These are phyloP conservation scores for Gobiocypris rarus DNA, from an alignment of 2,113 vertebrate genomes.

Conservation along the genomic window DNA sequence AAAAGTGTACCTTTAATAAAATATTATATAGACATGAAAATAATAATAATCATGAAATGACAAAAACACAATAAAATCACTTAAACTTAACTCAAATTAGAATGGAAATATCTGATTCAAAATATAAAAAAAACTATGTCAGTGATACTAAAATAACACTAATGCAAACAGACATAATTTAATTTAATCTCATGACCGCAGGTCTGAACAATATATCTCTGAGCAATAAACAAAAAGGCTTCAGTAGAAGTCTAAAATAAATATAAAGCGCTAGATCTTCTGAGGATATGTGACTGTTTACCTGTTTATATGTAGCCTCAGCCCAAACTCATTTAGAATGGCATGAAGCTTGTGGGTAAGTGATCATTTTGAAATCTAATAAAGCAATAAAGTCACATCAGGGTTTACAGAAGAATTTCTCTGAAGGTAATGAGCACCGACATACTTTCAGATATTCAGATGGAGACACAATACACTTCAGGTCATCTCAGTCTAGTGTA, in stretches of 20 bases:
- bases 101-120: neutral
- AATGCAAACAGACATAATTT: neutral
- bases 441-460: constrained; percentile 21
- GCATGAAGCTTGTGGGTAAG: constrained; percentile 28
- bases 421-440: constrained; percentile 17
- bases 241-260: neutral
- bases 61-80: too few species aligned
- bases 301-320: constrained; percentile 19
- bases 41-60: too few species aligned
- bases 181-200: neutral
- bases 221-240: neutral
- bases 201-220: neutral
- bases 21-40: too few species aligned
- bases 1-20: too few species aligned
- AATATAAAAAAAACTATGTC: neutral
- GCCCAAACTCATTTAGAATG: constrained; percentile 17
- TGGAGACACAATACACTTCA: neutral
- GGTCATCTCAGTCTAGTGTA: too few species aligned
- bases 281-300: neutral
- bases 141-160: neutral
- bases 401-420: constrained; percentile 27
- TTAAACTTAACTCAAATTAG: too few species aligned
- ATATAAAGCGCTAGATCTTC: neutral
- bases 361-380: constrained; percentile 32
- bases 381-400: constrained; percentile 14